phyloP scores from a whole-genome alignment of 2,888 invertebrate genomes.

The Branchinecta sandiegonensis region DNA sequence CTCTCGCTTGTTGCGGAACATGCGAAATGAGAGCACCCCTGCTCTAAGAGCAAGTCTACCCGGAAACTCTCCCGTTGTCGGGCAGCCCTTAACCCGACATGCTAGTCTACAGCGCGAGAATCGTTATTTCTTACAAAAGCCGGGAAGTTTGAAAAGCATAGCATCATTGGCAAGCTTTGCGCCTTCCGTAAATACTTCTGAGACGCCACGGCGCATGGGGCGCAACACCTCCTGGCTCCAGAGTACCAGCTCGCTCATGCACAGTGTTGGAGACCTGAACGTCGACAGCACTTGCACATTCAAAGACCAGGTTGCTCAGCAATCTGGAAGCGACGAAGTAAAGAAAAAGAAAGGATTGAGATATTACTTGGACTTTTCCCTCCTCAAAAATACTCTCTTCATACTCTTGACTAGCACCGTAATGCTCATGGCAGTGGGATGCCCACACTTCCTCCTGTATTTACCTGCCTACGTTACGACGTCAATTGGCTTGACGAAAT shows the following conservation, averaged over 20 bases:
- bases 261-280: constrained; percentile 57
- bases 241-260: constrained; percentile 38
- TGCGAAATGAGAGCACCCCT: constrained; percentile 2
- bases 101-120: background rate
- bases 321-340: constrained; percentile 2
- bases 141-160: background rate
- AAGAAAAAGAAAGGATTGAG: constrained; percentile 18
- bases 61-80: constrained; percentile 1
- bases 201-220: background rate
- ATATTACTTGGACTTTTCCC: constrained; percentile 48
- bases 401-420: constrained; percentile 56
- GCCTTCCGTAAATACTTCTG: background rate
- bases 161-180: background rate
- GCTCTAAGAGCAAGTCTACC: background rate
- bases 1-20: background rate
- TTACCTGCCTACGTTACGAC: constrained; percentile 57
- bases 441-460: constrained; percentile 58
- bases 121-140: background rate
- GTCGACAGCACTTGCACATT: constrained; percentile 61
- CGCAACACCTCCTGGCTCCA: background rate
- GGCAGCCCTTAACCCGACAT: background rate
- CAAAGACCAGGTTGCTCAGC: constrained; percentile 40
- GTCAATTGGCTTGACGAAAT: constrained; percentile 44
- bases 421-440: constrained; percentile 58
- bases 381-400: constrained; percentile 51